phyloP scores from a whole-genome alignment of 2,113 vertebrate genomes.

The Pao palembangensis region DNA sequence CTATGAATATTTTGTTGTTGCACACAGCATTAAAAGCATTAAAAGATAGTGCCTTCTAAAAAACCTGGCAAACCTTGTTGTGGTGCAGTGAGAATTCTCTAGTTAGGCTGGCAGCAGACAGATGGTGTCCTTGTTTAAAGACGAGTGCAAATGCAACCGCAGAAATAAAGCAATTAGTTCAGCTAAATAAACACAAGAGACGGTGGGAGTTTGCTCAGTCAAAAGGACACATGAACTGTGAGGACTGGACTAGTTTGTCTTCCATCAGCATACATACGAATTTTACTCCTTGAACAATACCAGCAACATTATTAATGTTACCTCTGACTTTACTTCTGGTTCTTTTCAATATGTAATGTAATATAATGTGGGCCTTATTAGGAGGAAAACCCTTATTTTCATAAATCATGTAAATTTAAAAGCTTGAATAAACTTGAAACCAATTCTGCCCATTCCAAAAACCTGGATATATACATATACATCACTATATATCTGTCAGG shows the following conservation, averaged over 20 bases:
- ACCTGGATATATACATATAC: too few relatives aligned
- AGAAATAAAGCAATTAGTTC: conserved; percentile 54
- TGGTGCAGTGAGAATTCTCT: conserved; percentile 19
- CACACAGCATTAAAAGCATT: too few relatives aligned
- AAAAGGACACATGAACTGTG: conserved; percentile 33
- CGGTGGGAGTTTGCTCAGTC: conserved; percentile 27
- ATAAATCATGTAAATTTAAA: too few relatives aligned
- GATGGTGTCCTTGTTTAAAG: conserved; percentile 50
- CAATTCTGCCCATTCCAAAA: too few relatives aligned
- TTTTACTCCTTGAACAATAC: neutral
- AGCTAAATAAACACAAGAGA: conserved; percentile 54
- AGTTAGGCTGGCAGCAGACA: conserved; percentile 41
- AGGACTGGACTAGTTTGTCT: conserved; percentile 15
- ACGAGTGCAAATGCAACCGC: conserved; percentile 25
- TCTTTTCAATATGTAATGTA: too few relatives aligned
- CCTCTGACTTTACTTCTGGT: too few relatives aligned
- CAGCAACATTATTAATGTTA: too few relatives aligned
- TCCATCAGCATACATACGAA: neutral
- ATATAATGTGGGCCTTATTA: too few relatives aligned
- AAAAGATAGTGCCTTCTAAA: neutral
- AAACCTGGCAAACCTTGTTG: neutral
- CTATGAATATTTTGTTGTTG: too few relatives aligned
- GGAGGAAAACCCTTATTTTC: too few relatives aligned
- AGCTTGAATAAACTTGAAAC: too few relatives aligned
- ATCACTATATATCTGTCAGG: too few relatives aligned